A percentile compares a stretch with the other conserved stretches of the same genome.
These are phyloP conservation scores for Colostygia pectinataria DNA, from an alignment of 2,888 invertebrate species.

Conservation along the genomic window DNA sequence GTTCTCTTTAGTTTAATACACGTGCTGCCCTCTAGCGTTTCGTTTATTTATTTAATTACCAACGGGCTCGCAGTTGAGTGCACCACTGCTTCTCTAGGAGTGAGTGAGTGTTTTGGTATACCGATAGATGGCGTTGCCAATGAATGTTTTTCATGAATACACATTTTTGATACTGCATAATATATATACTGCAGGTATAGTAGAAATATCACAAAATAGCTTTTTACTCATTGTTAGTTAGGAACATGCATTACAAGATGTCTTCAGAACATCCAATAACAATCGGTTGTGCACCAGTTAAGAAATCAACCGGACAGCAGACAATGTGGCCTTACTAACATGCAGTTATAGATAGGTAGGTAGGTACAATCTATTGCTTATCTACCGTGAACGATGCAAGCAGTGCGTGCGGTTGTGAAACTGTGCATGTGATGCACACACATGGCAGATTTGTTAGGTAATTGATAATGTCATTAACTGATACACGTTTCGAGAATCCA, in stretches of 20 bases:
- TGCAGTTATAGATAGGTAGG: background rate
- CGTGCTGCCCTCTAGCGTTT: conserved; percentile 32
- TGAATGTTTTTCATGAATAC: background rate
- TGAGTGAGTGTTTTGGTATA: background rate
- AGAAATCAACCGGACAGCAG: conserved; percentile 15
- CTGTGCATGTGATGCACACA: conserved; percentile 7
- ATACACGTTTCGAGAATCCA: conserved; percentile 4
- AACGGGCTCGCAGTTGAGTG: background rate
- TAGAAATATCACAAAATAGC: too few relatives aligned
- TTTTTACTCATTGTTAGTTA: too few relatives aligned
- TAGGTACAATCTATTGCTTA: conserved; percentile 11
- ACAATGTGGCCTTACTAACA: conserved; percentile 11
- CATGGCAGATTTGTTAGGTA: conserved; percentile 7
- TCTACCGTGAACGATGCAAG: conserved; percentile 24
- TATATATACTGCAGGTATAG: too few relatives aligned
- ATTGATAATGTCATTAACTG: conserved; percentile 1
- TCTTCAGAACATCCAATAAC: background rate
- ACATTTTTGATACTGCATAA: too few relatives aligned
- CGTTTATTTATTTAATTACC: background rate
- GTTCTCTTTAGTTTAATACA: background rate
- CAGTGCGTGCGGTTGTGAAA: conserved; percentile 21
- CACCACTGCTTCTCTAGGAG: too few relatives aligned
- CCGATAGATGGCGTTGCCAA: conserved; percentile 14
- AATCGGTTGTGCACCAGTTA: background rate
- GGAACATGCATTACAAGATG: too few relatives aligned